These are phyloP conservation scores for Nerophis ophidion DNA, from an alignment of 2,113 vertebrate genomes.

Conservation along the genomic window DNA sequence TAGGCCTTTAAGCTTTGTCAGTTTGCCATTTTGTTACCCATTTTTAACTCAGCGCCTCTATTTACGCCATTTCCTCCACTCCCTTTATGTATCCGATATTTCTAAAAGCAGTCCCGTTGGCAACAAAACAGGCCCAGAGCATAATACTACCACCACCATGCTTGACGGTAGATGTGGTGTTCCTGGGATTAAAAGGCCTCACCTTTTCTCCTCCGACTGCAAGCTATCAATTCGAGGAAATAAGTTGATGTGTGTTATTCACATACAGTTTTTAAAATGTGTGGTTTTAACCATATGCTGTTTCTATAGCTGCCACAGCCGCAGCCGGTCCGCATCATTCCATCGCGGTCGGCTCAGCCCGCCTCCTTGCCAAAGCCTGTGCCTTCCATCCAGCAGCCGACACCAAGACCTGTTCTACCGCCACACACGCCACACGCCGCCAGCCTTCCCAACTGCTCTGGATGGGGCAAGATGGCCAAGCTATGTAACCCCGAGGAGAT, in stretches of 20 bases:
- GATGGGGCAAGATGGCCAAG: conserved; percentile 90
- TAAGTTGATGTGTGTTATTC: too few species aligned
- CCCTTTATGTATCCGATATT: conserved; percentile 76
- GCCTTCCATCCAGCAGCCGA: conserved; percentile 79
- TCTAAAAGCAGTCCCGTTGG: conserved; percentile 58
- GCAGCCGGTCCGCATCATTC: conserved; percentile 70
- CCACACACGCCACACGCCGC: conserved; percentile 76
- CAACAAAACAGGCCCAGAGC: too few species aligned
- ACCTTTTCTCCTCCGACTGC: too few species aligned
- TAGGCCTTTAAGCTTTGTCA: too few species aligned
- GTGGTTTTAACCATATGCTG: conserved; percentile 26
- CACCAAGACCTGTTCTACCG: conserved; percentile 43
- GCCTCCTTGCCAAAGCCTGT: conserved; percentile 80
- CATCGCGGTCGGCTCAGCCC: conserved; percentile 80
- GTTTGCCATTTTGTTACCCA: too few species aligned
- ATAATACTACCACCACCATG: too few species aligned
- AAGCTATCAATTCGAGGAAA: too few species aligned
- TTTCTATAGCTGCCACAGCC: conserved; percentile 51
- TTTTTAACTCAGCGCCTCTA: conserved; percentile 17
- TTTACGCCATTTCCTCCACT: conserved; percentile 53
- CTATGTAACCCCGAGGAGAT: conserved; percentile 93
- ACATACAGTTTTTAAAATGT: too few species aligned
- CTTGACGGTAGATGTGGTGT: too few species aligned
- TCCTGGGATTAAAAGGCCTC: too few species aligned
- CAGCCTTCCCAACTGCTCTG: conserved; percentile 80